These are phyloP conservation scores for Crenuchus spilurus DNA, from an alignment of 2,797 vertebrate species.

Conservation along the genomic window DNA sequence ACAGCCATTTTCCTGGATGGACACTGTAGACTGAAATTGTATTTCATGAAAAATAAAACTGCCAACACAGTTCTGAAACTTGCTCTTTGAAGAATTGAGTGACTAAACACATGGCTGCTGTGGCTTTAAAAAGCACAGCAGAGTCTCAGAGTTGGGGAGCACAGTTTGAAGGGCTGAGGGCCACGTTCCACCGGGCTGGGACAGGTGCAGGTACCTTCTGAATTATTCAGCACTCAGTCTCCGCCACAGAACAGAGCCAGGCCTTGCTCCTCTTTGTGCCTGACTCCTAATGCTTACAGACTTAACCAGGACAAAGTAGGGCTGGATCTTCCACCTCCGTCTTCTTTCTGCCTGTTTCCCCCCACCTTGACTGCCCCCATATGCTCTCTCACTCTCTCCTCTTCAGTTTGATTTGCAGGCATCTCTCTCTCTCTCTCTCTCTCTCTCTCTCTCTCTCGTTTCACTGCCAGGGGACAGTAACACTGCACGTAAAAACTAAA, in stretches of 20 bases:
- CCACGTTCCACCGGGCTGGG: slow-evolving; percentile 3
- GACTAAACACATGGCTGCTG: neutral
- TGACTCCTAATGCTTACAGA: slow-evolving; percentile 49
- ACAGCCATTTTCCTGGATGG: too few species aligned
- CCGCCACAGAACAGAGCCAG: slow-evolving; percentile 10
- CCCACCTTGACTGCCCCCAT: slow-evolving; percentile 5
- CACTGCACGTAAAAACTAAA: neutral
- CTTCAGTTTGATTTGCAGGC: neutral
- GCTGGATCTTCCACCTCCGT: neutral
- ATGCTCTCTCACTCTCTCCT: neutral
- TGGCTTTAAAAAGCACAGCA: neutral
- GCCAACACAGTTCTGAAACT: neutral
- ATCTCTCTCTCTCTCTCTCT: neutral
- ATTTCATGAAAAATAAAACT: slow-evolving; percentile 31
- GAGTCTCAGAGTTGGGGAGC: neutral
- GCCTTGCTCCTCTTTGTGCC: neutral
- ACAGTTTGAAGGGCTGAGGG: neutral
- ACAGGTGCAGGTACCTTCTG: slow-evolving; percentile 32
- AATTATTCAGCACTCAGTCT: slow-evolving; percentile 46
- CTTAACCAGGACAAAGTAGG: slow-evolving; percentile 51
- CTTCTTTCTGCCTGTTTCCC: slow-evolving; percentile 6
- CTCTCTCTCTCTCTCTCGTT: neutral
- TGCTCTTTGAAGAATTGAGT: neutral
- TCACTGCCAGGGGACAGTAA: neutral
- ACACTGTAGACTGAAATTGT: neutral